Evolutionary conservation across 2,797 vertebrate genomes (phyloP).

Genomic region (Pantherophis vulpinus): DNA sequence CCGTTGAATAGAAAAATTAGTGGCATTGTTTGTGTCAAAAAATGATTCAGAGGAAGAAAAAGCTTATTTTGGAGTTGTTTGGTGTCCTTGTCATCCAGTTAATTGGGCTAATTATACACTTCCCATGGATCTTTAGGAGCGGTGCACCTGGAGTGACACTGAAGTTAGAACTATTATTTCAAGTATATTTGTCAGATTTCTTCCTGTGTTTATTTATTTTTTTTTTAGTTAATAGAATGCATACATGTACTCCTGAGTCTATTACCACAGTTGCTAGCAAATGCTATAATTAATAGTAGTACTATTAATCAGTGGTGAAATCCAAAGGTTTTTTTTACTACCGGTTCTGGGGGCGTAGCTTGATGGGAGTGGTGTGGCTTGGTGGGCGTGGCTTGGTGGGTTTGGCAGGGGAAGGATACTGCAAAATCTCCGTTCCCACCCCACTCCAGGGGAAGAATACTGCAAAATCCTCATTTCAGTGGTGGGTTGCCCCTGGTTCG

Average conservation of each 20-base stretch:
- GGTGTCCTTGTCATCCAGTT: background rate
- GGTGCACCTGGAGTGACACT: background rate
- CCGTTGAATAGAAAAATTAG: background rate
- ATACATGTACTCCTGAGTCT: background rate
- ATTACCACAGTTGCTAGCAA: background rate
- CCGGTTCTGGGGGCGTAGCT: no score
- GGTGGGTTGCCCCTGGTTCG: no score
- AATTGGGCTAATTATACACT: background rate
- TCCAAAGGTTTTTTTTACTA: background rate
- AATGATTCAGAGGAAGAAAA: conserved; percentile 18
- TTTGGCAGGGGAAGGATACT: no score
- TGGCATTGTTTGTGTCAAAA: conserved; percentile 10
- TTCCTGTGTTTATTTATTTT: background rate
- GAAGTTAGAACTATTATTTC: background rate
- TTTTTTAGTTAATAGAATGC: background rate
- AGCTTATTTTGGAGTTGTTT: conserved; percentile 2
- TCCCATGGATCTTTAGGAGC: background rate
- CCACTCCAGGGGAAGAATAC: no score
- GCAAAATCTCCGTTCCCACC: no score
- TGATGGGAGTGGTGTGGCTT: no score
- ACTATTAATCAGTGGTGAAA: background rate
- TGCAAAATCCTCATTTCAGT: no score
- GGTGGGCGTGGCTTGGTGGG: no score
- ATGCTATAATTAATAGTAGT: background rate
- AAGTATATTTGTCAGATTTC: background rate